A percentile compares a stretch with the other conserved stretches of the same genome.
Conservation (phyloP, 2,888 invertebrate genomes). For the Deilephila elpenor region DNA sequence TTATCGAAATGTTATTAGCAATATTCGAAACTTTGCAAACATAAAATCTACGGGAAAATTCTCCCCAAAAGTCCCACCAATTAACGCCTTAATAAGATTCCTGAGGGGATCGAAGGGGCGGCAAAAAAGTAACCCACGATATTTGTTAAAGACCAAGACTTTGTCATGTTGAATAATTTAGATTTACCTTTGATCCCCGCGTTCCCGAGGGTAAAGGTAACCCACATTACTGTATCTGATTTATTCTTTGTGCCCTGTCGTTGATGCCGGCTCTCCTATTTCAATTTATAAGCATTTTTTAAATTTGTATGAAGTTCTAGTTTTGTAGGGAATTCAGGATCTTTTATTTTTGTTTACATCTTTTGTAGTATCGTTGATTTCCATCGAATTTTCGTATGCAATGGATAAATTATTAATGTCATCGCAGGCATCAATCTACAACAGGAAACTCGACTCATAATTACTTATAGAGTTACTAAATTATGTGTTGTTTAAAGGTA, state of each 20-base stretch:
- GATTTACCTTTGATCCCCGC: constrained; percentile 56
- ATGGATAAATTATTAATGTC: too few relatives aligned
- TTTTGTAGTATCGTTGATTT: too few relatives aligned
- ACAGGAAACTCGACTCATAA: too few relatives aligned
- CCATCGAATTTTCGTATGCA: too few relatives aligned
- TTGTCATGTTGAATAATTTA: constrained; percentile 57
- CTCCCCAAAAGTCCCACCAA: constrained; percentile 50
- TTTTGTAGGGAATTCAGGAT: too few relatives aligned
- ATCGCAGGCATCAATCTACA: too few relatives aligned
- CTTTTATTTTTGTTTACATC: too few relatives aligned
- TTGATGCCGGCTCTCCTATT: constrained; percentile 7
- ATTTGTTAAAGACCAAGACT: constrained; percentile 51
- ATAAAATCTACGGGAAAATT: constrained; percentile 39
- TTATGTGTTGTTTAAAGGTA: too few relatives aligned
- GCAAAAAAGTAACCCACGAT: constrained; percentile 55
- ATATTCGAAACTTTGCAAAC: background rate
- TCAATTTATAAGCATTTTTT: too few relatives aligned
- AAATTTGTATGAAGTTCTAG: background rate
- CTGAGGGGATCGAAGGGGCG: constrained; percentile 47
- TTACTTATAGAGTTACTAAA: too few relatives aligned
- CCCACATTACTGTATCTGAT: constrained; percentile 51
- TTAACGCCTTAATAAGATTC: constrained; percentile 53
- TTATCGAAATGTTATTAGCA: background rate
- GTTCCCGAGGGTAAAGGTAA: constrained; percentile 50
- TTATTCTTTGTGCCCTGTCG: constrained; percentile 45